phyloP scores from a whole-genome alignment of 2,113 vertebrate species.

The Tragelaphus strepsiceros region DNA sequence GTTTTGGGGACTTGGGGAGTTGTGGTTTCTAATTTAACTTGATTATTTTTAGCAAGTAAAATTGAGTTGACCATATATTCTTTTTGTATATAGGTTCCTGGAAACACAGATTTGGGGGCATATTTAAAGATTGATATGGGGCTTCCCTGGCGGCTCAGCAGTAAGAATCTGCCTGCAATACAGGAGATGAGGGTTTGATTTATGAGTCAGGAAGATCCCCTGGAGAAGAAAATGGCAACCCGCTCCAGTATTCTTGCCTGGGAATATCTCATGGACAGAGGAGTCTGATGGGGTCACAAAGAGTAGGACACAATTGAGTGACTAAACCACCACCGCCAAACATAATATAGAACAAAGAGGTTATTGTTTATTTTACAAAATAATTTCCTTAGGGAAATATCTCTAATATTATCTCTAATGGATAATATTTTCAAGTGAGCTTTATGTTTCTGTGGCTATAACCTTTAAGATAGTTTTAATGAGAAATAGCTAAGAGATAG shows the following conservation, averaged over 20 bases:
- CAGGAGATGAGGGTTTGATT: neutral
- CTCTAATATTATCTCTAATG: neutral
- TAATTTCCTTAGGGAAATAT: neutral
- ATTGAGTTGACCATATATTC: neutral
- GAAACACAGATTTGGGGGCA: neutral
- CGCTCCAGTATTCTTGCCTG: neutral
- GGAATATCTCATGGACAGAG: neutral
- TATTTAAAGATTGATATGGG: neutral
- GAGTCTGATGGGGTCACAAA: neutral
- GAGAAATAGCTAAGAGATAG: neutral
- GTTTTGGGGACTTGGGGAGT: neutral
- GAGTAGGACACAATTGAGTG: neutral
- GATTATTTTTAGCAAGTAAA: neutral
- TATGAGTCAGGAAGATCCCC: neutral
- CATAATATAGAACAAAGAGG: neutral
- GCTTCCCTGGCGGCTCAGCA: neutral
- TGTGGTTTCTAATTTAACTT: neutral
- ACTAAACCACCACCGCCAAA: neutral
- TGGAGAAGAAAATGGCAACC: neutral
- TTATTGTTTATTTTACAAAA: neutral
- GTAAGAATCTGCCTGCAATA: neutral
- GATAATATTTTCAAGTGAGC: neutral
- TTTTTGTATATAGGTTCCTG: neutral
- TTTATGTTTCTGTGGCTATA: neutral
- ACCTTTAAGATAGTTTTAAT: neutral